These are phyloP conservation scores for Tympanuchus pallidicinctus DNA, from an alignment of 2,113 vertebrate genomes.

Conservation along the genomic window DNA sequence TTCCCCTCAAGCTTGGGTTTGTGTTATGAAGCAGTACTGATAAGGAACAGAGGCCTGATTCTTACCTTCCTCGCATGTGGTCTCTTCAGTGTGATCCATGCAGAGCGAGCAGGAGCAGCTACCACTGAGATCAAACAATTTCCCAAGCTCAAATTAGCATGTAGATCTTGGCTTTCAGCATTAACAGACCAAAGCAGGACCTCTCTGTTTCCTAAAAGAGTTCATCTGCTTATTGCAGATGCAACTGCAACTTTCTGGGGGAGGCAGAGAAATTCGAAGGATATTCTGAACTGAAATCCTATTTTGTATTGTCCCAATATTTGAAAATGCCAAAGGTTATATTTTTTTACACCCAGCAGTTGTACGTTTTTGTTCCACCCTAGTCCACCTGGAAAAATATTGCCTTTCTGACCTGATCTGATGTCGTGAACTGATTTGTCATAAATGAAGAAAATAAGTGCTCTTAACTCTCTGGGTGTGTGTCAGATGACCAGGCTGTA, in stretches of 20 bases:
- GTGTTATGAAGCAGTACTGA: neutral
- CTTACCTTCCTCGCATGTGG: neutral
- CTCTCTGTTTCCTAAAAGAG: neutral
- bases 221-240: neutral
- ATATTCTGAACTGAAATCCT: neutral
- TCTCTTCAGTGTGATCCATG: neutral
- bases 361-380: neutral
- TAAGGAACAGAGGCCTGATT: neutral
- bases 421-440: neutral
- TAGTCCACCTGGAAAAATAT: conserved; percentile 9
- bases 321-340: neutral
- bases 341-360: neutral
- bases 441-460: neutral
- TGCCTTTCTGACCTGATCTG: neutral
- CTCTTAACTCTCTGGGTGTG: neutral
- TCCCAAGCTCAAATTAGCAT: neutral
- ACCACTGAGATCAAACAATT: neutral
- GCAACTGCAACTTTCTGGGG: neutral
- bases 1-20: neutral
- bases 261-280: neutral
- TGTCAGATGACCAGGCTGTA: neutral
- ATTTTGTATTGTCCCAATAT: neutral
- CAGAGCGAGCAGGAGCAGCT: neutral
- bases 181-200: neutral
- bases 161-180: neutral